Conservation (phyloP, 1,140 invertebrate genomes). For the Tetranychus urticae region DNA sequence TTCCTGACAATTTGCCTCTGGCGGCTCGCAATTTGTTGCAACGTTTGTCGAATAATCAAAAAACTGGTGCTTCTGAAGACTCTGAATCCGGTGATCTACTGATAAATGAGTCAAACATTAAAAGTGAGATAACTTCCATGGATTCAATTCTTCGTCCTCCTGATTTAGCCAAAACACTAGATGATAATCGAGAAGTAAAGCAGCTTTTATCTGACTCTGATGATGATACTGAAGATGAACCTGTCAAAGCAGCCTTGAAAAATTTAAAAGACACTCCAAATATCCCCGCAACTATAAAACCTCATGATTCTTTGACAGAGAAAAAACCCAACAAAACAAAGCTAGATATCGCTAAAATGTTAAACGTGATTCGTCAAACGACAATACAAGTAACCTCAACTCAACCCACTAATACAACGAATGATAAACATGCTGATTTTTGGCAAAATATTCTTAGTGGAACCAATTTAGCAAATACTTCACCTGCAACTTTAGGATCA, state of each 20-base stretch:
- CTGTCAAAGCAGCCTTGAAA: neutral
- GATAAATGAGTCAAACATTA: neutral
- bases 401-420: neutral
- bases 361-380: slow-evolving; percentile 4
- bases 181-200: too few relatives aligned
- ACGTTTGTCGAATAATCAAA: neutral
- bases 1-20: neutral
- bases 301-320: neutral
- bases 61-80: neutral
- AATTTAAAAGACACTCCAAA: neutral
- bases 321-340: neutral
- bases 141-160: too few relatives aligned
- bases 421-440: slow-evolving; percentile 2
- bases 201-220: neutral
- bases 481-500: neutral
- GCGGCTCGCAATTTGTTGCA: neutral
- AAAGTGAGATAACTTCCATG: neutral
- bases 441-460: slow-evolving; percentile 8
- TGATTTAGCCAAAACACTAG: too few relatives aligned
- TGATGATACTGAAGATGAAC: slow-evolving; percentile 1
- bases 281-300: neutral
- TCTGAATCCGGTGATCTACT: neutral
- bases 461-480: neutral
- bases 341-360: slow-evolving; percentile 9
- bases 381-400: neutral